Conservation (phyloP, 2,888 invertebrate species). For the Philonicus albiceps region DNA sequence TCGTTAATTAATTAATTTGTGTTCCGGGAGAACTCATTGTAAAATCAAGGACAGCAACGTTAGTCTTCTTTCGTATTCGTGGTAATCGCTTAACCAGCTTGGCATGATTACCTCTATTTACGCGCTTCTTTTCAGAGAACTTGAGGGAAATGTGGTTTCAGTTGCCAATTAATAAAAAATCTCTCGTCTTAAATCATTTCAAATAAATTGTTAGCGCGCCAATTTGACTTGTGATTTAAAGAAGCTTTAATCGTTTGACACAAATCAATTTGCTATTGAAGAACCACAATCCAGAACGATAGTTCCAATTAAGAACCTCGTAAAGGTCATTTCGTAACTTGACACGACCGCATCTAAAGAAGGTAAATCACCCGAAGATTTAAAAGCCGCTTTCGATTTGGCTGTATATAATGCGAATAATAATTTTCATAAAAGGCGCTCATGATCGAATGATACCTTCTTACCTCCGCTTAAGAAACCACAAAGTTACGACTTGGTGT, state of each 20-base stretch:
- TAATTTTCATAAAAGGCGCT: neutral
- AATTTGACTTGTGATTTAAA: neutral
- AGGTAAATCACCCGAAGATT: neutral
- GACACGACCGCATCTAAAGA: neutral
- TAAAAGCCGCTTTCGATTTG: neutral
- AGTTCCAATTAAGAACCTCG: neutral
- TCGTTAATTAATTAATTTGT: neutral
- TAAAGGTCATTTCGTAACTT: neutral
- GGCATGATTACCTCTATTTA: neutral
- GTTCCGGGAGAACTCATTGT: neutral
- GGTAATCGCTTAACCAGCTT: neutral
- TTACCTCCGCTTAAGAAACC: neutral
- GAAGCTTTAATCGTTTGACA: neutral
- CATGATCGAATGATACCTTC: neutral
- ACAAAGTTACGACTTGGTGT: neutral
- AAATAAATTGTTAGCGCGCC: neutral
- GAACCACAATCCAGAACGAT: neutral
- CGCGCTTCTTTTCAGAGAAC: neutral
- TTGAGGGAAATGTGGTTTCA: neutral
- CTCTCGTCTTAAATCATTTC: neutral
- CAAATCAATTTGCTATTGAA: neutral
- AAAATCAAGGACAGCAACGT: neutral
- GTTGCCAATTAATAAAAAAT: neutral
- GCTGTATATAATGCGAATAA: neutral
- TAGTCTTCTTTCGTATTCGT: neutral